Evolutionary conservation across 2,113 vertebrate genomes (phyloP).

Genomic region (Sturnira hondurensis): DNA sequence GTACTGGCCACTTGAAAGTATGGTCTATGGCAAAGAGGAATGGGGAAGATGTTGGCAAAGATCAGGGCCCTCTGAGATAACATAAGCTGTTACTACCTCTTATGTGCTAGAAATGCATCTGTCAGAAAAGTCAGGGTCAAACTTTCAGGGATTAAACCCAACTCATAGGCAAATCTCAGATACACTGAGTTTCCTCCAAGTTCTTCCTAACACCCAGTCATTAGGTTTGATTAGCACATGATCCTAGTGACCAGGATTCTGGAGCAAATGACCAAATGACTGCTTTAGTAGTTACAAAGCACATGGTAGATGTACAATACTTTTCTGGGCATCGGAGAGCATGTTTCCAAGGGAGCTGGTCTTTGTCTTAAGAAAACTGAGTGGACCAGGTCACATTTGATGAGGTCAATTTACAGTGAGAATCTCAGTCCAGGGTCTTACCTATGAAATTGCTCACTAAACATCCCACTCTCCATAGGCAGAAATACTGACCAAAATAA

Average conservation of each 20-base stretch:
- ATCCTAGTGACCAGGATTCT: not conserved
- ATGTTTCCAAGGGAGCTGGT: not conserved
- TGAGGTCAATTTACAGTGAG: not conserved
- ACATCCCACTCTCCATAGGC: not conserved
- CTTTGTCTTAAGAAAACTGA: not conserved
- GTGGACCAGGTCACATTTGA: not conserved
- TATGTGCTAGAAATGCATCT: constrained; percentile 30
- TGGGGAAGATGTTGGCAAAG: not conserved
- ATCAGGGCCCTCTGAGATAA: not conserved
- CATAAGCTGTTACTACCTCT: constrained; percentile 37
- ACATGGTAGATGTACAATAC: rapidly evolving
- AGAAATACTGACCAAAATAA: not conserved
- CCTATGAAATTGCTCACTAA: not conserved
- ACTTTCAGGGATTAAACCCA: not conserved
- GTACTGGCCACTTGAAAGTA: not conserved
- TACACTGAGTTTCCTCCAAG: not conserved
- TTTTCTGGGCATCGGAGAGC: not conserved
- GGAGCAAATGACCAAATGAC: not conserved
- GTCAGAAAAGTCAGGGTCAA: constrained; percentile 46
- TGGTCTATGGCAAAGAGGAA: not conserved
- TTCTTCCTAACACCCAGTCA: not conserved
- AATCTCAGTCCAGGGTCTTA: not conserved
- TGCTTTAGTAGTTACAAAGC: not conserved
- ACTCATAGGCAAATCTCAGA: not conserved
- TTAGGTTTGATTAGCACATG: not conserved